Evolutionary conservation across 2,113 vertebrate genomes (phyloP).

Genomic region (Zapus hudsonius): DNA sequence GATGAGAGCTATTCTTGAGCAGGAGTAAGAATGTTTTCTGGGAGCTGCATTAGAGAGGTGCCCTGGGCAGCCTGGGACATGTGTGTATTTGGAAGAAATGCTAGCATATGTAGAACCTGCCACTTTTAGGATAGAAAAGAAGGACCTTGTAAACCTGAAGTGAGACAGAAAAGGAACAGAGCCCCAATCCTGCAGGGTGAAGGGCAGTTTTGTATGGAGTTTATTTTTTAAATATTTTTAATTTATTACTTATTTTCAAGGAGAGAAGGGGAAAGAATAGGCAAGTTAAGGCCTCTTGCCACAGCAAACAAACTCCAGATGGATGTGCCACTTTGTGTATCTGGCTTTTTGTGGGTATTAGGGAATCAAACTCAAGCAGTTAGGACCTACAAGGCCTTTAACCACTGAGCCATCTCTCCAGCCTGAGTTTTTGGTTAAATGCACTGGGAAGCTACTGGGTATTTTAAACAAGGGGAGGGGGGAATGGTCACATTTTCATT

Average conservation of each 20-base stretch:
- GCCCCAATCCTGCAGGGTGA: fast-evolving
- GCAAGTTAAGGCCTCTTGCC: no score
- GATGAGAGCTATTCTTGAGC: background rate
- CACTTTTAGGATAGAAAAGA: background rate
- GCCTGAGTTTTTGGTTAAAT: background rate
- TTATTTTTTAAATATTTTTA: no score
- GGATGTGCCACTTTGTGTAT: no score
- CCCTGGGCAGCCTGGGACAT: background rate
- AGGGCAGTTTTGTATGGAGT: background rate
- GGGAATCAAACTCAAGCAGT: no score
- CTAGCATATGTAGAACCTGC: background rate
- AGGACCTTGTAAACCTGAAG: background rate
- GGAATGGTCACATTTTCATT: background rate
- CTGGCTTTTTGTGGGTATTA: no score
- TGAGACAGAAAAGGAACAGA: background rate
- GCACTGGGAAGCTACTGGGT: background rate
- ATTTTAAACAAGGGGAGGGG: background rate
- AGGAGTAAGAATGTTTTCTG: background rate
- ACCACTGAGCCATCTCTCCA: background rate
- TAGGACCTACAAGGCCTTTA: no score
- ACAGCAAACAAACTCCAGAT: no score
- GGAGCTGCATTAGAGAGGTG: background rate
- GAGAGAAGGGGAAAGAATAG: no score
- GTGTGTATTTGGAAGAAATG: background rate
- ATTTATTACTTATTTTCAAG: no score